Evolutionary conservation across 1,140 invertebrate genomes (phyloP).

Genomic region (Halesus radiatus): DNA sequence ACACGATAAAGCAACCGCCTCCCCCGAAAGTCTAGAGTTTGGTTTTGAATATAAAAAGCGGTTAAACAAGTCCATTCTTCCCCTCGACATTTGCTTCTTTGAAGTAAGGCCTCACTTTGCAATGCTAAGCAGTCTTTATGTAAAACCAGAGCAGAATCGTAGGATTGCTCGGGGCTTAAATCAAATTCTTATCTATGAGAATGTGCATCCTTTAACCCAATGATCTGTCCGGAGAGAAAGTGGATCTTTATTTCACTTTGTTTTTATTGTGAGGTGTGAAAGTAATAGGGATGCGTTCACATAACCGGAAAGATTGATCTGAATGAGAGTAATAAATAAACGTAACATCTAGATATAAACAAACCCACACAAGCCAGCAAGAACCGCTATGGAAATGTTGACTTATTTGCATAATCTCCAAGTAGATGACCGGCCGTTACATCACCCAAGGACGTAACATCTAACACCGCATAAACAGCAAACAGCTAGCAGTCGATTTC

Average conservation of each 20-base stretch:
- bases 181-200: conserved; percentile 34
- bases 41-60: conserved; percentile 47
- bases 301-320: too few relatives aligned
- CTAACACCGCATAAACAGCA: background rate
- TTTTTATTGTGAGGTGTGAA: background rate
- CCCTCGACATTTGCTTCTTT: conserved; percentile 37
- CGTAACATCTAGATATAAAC: too few relatives aligned
- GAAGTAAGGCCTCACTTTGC: conserved; percentile 45
- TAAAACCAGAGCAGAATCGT: conserved; percentile 36
- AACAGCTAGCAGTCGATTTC: conserved; percentile 11
- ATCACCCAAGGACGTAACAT: conserved; percentile 29
- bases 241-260: conserved; percentile 8
- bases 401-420: conserved; percentile 2
- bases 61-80: conserved; percentile 46
- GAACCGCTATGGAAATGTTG: background rate
- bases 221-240: background rate
- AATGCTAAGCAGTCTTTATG: conserved; percentile 49
- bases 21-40: conserved; percentile 35
- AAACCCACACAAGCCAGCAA: too few relatives aligned
- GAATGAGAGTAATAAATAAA: too few relatives aligned
- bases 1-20: conserved; percentile 5
- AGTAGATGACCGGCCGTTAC: conserved; percentile 15
- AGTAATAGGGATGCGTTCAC: too few relatives aligned
- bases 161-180: conserved; percentile 29
- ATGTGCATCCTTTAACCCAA: conserved; percentile 2